Percentiles rank a stretch among this genome's conserved stretches.
These are phyloP conservation scores for Zootoca vivipara DNA, from an alignment of 2,113 vertebrate species.

Conservation along the genomic window DNA sequence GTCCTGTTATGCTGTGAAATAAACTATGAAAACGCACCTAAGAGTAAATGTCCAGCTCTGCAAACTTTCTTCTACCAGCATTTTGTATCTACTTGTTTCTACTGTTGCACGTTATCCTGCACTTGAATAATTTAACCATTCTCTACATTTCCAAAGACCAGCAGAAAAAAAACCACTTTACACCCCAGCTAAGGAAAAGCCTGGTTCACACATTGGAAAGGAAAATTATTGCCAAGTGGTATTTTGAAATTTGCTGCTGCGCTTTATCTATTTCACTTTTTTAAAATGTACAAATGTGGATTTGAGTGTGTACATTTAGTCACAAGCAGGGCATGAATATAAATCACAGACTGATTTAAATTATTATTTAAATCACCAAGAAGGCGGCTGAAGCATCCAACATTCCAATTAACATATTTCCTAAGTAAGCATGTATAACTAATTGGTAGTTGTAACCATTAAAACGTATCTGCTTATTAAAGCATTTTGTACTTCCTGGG, in stretches of 20 bases:
- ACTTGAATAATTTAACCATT: slow-evolving; percentile 59
- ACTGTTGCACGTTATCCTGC: slow-evolving; percentile 64
- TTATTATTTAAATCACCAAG: not conserved
- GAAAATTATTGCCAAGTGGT: not conserved
- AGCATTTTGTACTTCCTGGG: too few relatives aligned
- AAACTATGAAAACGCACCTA: not conserved
- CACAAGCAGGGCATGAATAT: not conserved
- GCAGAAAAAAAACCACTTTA: not conserved
- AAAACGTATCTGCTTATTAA: not conserved
- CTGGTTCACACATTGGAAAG: not conserved
- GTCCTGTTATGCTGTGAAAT: not conserved
- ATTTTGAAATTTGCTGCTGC: not conserved
- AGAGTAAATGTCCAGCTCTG: not conserved
- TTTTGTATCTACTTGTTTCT: not conserved
- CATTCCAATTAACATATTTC: not conserved
- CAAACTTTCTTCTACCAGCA: not conserved
- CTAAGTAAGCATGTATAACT: not conserved
- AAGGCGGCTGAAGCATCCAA: not conserved
- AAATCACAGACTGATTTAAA: not conserved
- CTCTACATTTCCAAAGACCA: slow-evolving; percentile 52
- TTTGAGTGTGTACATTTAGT: not conserved
- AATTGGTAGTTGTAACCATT: not conserved
- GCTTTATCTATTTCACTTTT: not conserved
- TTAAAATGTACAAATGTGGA: not conserved
- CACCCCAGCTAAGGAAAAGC: too few relatives aligned